Evolutionary conservation across 2,888 invertebrate genomes (phyloP).

Genomic region (Keiferia lycopersicella): DNA sequence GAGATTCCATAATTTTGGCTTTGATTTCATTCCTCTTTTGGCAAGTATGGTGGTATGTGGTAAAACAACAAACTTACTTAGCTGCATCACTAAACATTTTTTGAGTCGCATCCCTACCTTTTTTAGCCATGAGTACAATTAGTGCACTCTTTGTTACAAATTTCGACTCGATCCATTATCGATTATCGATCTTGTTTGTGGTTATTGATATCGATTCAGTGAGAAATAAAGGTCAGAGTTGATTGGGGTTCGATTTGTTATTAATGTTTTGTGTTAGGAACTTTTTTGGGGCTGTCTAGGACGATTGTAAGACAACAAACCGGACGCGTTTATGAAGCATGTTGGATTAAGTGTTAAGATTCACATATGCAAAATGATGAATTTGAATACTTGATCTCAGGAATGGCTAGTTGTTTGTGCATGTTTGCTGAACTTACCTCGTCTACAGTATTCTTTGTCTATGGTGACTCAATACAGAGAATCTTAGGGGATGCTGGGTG

Average conservation of each 20-base stretch:
- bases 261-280: constrained; percentile 18
- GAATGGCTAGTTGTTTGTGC: no score
- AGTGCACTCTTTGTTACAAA: constrained; percentile 62
- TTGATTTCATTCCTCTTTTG: no score
- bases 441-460: no score
- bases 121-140: constrained; percentile 50
- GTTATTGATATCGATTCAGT: constrained; percentile 39
- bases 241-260: constrained; percentile 17
- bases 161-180: constrained; percentile 53
- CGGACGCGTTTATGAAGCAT: background rate
- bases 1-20: no score
- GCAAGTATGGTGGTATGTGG: no score
- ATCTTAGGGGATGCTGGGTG: no score
- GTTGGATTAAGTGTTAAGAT: background rate
- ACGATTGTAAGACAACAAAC: background rate
- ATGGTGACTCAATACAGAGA: no score
- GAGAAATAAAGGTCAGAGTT: constrained; percentile 23
- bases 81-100: no score
- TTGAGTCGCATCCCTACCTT: constrained; percentile 28
- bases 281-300: background rate
- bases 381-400: no score
- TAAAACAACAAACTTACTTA: no score
- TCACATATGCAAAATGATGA: no score
- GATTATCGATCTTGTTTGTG: constrained; percentile 47
- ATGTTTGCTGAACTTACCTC: no score